A percentile compares a stretch with the other conserved stretches of the same genome.
phyloP scores from a whole-genome alignment of 2,888 invertebrate species.

The Cheilosia variabilis region DNA sequence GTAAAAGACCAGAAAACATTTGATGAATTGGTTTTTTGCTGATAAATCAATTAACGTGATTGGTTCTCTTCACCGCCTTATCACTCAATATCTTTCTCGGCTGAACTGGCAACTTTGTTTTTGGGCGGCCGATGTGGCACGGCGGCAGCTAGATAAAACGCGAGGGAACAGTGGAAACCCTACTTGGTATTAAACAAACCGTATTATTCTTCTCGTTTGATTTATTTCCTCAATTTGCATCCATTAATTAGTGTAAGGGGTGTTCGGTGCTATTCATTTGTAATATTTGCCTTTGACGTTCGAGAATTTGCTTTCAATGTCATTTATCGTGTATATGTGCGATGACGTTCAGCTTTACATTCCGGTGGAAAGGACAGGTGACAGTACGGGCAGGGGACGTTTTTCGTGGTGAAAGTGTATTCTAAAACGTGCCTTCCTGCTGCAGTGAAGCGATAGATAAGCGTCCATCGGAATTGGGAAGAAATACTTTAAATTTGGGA shows the following conservation, averaged over 20 bases:
- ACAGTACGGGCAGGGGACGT: not conserved
- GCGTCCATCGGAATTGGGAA: too few species aligned
- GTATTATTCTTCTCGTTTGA: slow-evolving; percentile 22
- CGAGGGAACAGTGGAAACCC: not conserved
- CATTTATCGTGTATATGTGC: not conserved
- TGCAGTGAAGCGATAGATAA: too few species aligned
- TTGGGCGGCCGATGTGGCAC: too few species aligned
- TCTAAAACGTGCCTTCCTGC: not conserved
- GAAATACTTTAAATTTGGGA: too few species aligned
- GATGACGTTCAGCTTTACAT: slow-evolving; percentile 5
- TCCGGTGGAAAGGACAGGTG: slow-evolving; percentile 7
- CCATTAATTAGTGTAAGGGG: slow-evolving; percentile 44
- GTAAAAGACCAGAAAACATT: slow-evolving; percentile 32
- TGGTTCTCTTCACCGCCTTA: slow-evolving; percentile 50
- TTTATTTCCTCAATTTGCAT: slow-evolving; percentile 1
- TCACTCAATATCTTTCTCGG: slow-evolving; percentile 16
- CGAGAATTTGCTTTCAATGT: slow-evolving; percentile 30
- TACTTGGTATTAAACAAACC: slow-evolving; percentile 46
- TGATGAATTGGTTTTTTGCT: slow-evolving; percentile 59
- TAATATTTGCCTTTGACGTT: slow-evolving; percentile 18
- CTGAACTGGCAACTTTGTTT: not conserved
- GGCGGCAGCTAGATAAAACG: not conserved
- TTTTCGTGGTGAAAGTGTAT: too few species aligned
- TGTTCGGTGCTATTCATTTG: not conserved
- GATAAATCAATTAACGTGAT: slow-evolving; percentile 69